Base-by-base conservation (phyloP, 2,888 invertebrate genomes). In the Apamea crenata region DNA sequence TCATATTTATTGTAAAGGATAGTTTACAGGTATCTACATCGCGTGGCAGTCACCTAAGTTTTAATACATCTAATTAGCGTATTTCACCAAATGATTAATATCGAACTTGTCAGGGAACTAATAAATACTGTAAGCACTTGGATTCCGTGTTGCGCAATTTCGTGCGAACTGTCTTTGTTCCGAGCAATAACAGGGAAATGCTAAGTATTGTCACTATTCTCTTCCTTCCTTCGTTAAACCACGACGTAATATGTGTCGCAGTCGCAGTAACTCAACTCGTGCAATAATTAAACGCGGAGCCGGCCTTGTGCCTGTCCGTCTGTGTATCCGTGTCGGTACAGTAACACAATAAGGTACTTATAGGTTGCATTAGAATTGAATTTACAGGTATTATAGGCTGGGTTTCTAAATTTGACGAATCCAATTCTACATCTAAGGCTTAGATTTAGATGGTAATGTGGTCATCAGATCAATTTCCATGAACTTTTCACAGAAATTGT, bases 301-400 rank as follows among this genome's bases (percentile, higher is more conserved):
- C 78, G 90, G 83, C 92, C 93, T 93, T 92, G 91, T 80, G 71
- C 72, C 76, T 83, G 89, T 92, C 90, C 90, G 92, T 88, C 78
- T 90, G 80, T 78, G 88, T 90, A 91, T 92, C 92, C 91, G 91
- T 87, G 82, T 88, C 81, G 61, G 65, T 74, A 59, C 32, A 67
- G 66, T 73, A 78, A 50, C 21, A 72, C 59, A 47, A 50, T 65
- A 61, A 40, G 29, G 63, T 75, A 66, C 40, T 66, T 68, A 53
- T 18, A 63, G 59, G 44, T 74, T 74, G 73, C 59, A 59, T 67
- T 85, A 18, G 29, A 85, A 72, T 69, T 65, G 4, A 44, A 21
- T 66, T 56, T 56, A 50, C 50, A 65, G 5, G 6, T 40, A 29
- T 32, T 44, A 12, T 59, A 59, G 5, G 56, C n/a, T n/a, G 12